Evolutionary conservation across 1,140 invertebrate species (phyloP), one percentile per base, ranked within the genome.

Genomic region (Hermetia illucens): DNA sequence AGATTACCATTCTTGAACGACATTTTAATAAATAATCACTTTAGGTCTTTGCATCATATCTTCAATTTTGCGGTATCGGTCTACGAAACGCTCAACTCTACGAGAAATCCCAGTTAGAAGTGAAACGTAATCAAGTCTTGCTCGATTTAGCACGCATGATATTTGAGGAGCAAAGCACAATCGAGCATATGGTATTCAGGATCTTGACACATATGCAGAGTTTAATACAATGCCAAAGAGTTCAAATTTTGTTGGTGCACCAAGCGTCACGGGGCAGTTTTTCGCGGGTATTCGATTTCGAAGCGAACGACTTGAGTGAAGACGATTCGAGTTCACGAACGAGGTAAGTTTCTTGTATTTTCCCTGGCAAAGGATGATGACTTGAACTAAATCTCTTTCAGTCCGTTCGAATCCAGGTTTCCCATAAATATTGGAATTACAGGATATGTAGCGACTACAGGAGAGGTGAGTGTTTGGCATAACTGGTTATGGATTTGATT

Each of bases 391-490:
- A 34, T 34, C 17, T 5, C 5, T 18, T 39, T 45, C 56, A 78
- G 79, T 58, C 86, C 86, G 21, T 88, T 84, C 61, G 87, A 91
- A 58, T 85, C 83, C 45, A 70, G 88, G 48, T 97, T 98, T 68
- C 91, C 93, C 6, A 94, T 97, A 50, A 93, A 94, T 60, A 79
- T 94, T 47, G 94, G 92, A 15, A 92, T 95, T 44, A 95, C 90
- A 8, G 90, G 91, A 31, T 82, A 90, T 62, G 92, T 95, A 16
- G 91, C 92, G 21, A 87, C 88, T n/a, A 94, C 90, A 18, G 92
- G 91, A 41, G 82, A 94, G 70, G 84, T 90, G 73, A 72, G 69
- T 61, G 31, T 16, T 16, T 33, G 8, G 8, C 8, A 8, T 33
- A 33, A 33, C 8, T 33, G 8, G 8, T 33, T 8, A 33, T 16